Base-by-base conservation (phyloP, 2,113 vertebrate genomes). In the Trogon melanurus region DNA sequence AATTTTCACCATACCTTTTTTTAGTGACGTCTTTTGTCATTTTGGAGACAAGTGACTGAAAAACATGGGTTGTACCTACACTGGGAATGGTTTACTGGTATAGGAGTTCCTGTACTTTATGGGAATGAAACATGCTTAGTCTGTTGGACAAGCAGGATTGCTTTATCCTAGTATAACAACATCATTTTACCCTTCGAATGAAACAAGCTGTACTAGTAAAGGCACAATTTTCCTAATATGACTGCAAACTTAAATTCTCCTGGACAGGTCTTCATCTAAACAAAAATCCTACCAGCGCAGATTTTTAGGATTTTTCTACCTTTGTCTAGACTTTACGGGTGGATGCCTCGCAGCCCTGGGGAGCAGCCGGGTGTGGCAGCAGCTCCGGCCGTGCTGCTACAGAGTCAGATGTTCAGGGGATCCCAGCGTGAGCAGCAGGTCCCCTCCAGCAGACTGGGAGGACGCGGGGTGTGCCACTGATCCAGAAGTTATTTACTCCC, bases 281-380 rank as follows among this genome's bases (percentile, higher is more conserved):
- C 5, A 10, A 83, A 93, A 92, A 92, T 86, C 75, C 84, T 32
- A 72, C 41, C 36, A 14, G 75, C 83, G 72, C 76, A 96, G 80
- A 86, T 86, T 94, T 78, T 88, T 84, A 45, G 73, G 76, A 84
- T 95, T 94, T 41, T 96, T 95, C 80, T 66, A 17, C 84, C 60
- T 91, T 80, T 81, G 64, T 80, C 89, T 84, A 81, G 79, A 91
- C 64, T 92, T 94, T 14, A 44, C 5, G 29, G 64, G 51, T 74
- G 72, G 56, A 45, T 80, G 72, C 50, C n/a, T 83, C 2, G 0
- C 54, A 80, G 83, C 79, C 88, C 88, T 51, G 0, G 0, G 70
- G 85, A 3, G 1, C 47, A 34, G 62, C 66, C 18, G 71, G 75
- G 53, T 2, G 2, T 2, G 4, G 76, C 80, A 65, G 69, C 75